These are phyloP conservation scores for Euura saliciscinereae DNA, from an alignment of 1,140 invertebrate species.

Conservation along the genomic window DNA sequence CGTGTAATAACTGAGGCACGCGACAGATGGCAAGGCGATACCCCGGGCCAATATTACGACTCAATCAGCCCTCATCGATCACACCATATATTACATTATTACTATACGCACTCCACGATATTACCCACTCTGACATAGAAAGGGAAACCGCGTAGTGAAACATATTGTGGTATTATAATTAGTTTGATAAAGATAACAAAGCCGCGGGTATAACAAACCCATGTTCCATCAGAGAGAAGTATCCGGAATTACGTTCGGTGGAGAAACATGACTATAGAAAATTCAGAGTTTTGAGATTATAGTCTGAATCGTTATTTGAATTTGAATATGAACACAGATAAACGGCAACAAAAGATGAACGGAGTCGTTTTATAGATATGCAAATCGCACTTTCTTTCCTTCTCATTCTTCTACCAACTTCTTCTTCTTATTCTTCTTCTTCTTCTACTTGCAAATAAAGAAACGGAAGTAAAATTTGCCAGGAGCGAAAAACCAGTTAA, in stretches of 20 bases:
- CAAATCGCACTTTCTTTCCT: no score
- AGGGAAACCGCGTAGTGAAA: constrained; percentile 18
- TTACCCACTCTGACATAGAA: constrained; percentile 18
- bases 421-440: no score
- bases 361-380: no score
- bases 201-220: not conserved
- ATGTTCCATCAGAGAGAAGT: no score
- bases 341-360: no score
- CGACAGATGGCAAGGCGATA: constrained; percentile 39
- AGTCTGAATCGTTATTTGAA: no score
- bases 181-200: not conserved
- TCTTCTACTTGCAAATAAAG: not conserved
- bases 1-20: constrained; percentile 44
- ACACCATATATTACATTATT: constrained; percentile 52
- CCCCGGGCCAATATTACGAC: constrained; percentile 47
- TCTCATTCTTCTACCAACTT: no score
- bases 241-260: no score
- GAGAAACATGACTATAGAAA: no score
- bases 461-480: not conserved
- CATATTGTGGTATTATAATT: constrained; percentile 26
- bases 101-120: constrained; percentile 38
- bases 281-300: no score
- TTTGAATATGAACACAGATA: no score
- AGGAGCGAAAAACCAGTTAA: not conserved
- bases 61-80: constrained; percentile 54